Evolutionary conservation across 2,797 vertebrate genomes (phyloP), one percentile per base, ranked within the genome.

Genomic region (Cygnus olor): DNA sequence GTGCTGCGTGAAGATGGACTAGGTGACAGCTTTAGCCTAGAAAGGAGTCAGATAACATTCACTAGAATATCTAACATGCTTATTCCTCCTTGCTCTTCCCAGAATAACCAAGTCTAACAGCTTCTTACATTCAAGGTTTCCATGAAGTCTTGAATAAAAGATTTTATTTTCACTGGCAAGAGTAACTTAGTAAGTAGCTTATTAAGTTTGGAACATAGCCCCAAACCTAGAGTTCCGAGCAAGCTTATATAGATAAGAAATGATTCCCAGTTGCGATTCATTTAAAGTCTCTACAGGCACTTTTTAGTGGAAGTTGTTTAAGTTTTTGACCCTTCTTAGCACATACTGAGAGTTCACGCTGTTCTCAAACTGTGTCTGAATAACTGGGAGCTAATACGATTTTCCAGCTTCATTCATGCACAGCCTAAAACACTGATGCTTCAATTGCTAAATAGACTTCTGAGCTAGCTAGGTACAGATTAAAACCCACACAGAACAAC

Each of bases 11-110:
- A 94, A 68, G 98, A 80, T 22, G 97, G 96, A 80, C 97, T 98
- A 9, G 98, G 98, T 1, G 98, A 98, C 80, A 99, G 88, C 45
- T 98, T 98, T 68, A 99, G 87, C 85, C 99, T 99, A 95, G 9
- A 53, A 84, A 9, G n/a, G 25, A 85, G 14, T 51, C 19, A 58
- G 63, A 65, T 45, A 92, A 89, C 21, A 74, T 68, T 45, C 32
- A 69, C 51, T 38, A 87, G 22, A 89, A 4, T 58, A 47, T 17
- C 27, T 20, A 9, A 44, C 45, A 11, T 42, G 6, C 71, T 68
- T 68, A 19, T 61, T 86, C 61, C 58, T 81, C 74, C 25, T 76
- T 61, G 45, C 5, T 36, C 27, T 28, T 88, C 36, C 56, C 25
- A 42, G n/a, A 57, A 18, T 1, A 85, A 27, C 71, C 32, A 91